Conservation (phyloP, 2,888 invertebrate genomes). For the Lepidonotus clava region DNA sequence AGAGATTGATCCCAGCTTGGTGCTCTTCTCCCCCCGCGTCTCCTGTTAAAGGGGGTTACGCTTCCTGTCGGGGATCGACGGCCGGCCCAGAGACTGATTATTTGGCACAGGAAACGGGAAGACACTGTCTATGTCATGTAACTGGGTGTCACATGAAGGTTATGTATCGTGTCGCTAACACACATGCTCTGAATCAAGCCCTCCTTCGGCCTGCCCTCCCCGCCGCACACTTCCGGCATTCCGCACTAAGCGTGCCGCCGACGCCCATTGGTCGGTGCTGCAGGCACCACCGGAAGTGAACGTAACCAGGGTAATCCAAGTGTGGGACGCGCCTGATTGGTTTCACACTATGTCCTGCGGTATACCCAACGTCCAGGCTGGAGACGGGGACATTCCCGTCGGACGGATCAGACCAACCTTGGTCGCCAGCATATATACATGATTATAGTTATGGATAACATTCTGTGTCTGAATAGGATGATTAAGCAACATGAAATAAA, state of each 20-base stretch:
- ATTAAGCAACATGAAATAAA: too few relatives aligned
- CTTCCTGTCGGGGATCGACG: conserved; percentile 7
- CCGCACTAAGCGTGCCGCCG: neutral
- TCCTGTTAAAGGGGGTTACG: neutral
- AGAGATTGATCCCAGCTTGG: too few relatives aligned
- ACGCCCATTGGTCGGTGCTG: conserved; percentile 2
- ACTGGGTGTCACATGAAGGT: neutral
- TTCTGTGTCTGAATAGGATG: too few relatives aligned
- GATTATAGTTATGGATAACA: too few relatives aligned
- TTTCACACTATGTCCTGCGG: neutral
- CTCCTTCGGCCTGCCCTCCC: neutral
- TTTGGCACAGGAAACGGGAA: neutral
- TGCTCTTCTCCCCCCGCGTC: too few relatives aligned
- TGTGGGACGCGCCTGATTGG: neutral
- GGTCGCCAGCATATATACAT: too few relatives aligned
- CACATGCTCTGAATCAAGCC: conserved; percentile 23
- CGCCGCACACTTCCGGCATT: conserved; percentile 1
- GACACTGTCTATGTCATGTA: neutral
- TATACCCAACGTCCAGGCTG: too few relatives aligned
- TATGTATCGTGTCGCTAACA: neutral
- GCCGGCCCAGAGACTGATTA: neutral
- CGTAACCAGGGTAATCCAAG: neutral
- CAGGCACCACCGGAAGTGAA: neutral
- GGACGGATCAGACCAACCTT: too few relatives aligned
- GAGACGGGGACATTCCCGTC: too few relatives aligned